Evolutionary conservation across 92 coral and sea anemone genomes (phyloP).

Genomic region (Montipora capitata): DNA sequence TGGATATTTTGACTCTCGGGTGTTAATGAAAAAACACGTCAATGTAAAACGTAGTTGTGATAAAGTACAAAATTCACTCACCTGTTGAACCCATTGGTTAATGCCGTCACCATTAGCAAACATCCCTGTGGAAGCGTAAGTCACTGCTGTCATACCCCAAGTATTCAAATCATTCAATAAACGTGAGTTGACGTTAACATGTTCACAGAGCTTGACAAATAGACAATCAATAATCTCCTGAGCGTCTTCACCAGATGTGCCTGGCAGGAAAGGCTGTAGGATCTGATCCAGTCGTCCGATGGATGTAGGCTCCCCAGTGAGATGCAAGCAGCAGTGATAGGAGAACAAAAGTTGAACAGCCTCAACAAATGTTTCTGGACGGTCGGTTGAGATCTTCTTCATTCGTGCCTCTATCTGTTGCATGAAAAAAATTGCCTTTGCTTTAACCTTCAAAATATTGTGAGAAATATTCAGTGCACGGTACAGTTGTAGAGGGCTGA

Average conservation of each 20-base stretch:
- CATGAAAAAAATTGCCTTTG: too few species aligned
- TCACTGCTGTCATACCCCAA: constrained; percentile 87
- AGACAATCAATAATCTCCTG: constrained; percentile 91
- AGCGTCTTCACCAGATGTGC: constrained; percentile 68
- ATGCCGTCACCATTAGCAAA: constrained; percentile 86
- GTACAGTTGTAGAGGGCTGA: too few species aligned
- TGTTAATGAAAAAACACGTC: too few species aligned
- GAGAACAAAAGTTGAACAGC: constrained; percentile 85
- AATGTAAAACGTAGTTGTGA: too few species aligned
- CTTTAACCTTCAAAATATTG: too few species aligned
- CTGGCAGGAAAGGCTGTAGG: constrained; percentile 74
- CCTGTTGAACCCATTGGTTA: constrained; percentile 95
- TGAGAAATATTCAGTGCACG: too few species aligned
- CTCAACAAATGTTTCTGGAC: constrained; percentile 81
- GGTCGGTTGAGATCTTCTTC: constrained; percentile 71
- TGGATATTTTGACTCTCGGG: too few species aligned
- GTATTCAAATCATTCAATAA: constrained; percentile 59
- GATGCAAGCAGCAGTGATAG: constrained; percentile 86
- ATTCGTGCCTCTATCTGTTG: constrained; percentile 56
- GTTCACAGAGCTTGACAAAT: constrained; percentile 88
- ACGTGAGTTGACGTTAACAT: constrained; percentile 73
- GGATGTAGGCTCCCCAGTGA: constrained; percentile 84
- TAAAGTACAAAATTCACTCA: not conserved
- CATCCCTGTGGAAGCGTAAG: constrained; percentile 77
- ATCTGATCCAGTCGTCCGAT: constrained; percentile 87